Evolutionary conservation across 2,797 vertebrate genomes (phyloP).

Genomic region (Macroramphosus scolopax): DNA sequence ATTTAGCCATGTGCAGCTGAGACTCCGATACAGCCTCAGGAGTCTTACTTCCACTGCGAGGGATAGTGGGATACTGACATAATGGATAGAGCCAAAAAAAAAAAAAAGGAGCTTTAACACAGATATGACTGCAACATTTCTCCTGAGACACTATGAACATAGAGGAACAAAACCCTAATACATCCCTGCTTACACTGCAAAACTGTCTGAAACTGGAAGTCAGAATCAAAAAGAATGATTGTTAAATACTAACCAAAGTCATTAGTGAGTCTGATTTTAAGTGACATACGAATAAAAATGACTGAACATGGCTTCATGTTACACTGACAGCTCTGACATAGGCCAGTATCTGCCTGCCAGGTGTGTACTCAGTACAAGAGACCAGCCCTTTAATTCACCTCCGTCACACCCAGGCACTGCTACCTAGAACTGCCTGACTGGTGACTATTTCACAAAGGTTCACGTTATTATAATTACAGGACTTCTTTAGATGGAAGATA

Average conservation of each 20-base stretch:
- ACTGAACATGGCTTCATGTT: slow-evolving; percentile 24
- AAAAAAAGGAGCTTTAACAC: no score
- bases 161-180: neutral
- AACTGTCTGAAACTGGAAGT: neutral
- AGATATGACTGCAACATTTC: neutral
- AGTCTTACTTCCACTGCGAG: slow-evolving; percentile 9
- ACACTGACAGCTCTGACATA: no score
- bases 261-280: neutral
- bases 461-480: no score
- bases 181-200: neutral
- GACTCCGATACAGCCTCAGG: slow-evolving; percentile 18
- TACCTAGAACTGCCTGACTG: no score
- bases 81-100: no score
- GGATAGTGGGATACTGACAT: no score
- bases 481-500: no score
- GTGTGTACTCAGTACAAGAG: no score
- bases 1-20: slow-evolving; percentile 58
- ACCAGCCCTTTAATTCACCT: no score
- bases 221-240: neutral
- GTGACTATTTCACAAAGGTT: no score
- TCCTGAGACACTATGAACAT: neutral
- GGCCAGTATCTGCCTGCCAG: no score
- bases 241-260: neutral
- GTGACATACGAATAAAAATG: neutral
- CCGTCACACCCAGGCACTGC: no score